Conservation (phyloP, 2,888 invertebrate genomes). For the Hirtodrosophila confusa region DNA sequence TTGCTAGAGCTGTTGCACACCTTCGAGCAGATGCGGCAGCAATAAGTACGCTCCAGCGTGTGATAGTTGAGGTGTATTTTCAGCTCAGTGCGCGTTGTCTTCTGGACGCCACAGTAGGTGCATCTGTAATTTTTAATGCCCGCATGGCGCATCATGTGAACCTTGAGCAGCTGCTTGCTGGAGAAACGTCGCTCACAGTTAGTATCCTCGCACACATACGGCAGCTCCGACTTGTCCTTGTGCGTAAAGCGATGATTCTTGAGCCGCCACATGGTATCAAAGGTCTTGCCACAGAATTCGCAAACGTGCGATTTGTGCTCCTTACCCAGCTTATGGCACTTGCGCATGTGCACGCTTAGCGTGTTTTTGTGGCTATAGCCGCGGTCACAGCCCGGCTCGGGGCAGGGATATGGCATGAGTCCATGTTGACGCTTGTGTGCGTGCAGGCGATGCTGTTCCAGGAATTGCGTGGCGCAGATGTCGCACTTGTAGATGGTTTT, state of each 20-base stretch:
- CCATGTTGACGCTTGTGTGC: conserved; percentile 49
- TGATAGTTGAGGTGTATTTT: conserved; percentile 82
- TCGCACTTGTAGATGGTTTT: conserved; percentile 47
- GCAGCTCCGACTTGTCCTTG: conserved; percentile 72
- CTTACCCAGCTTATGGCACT: conserved; percentile 52
- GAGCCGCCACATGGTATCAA: conserved; percentile 55
- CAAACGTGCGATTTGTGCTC: conserved; percentile 54
- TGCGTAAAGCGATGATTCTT: conserved; percentile 79
- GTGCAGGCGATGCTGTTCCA: conserved; percentile 42
- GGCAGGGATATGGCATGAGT: conserved; percentile 46
- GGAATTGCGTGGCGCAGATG: conserved; percentile 41
- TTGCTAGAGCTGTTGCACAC: conserved; percentile 81
- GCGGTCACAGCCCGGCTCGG: conserved; percentile 41
- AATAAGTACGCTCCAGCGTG: conserved; percentile 78
- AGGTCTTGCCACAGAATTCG: conserved; percentile 50
- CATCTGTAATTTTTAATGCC: conserved; percentile 82
- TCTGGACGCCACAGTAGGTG: conserved; percentile 79
- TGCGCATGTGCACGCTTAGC: conserved; percentile 52
- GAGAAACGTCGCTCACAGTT: conserved; percentile 71
- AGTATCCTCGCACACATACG: conserved; percentile 70
- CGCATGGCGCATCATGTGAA: conserved; percentile 81
- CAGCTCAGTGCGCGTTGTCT: conserved; percentile 81
- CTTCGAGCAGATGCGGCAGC: conserved; percentile 76
- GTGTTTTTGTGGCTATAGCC: conserved; percentile 52
- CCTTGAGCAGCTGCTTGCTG: conserved; percentile 75